These are phyloP conservation scores for Trichomycterus rosablanca DNA, from an alignment of 2,113 vertebrate species.

Conservation along the genomic window DNA sequence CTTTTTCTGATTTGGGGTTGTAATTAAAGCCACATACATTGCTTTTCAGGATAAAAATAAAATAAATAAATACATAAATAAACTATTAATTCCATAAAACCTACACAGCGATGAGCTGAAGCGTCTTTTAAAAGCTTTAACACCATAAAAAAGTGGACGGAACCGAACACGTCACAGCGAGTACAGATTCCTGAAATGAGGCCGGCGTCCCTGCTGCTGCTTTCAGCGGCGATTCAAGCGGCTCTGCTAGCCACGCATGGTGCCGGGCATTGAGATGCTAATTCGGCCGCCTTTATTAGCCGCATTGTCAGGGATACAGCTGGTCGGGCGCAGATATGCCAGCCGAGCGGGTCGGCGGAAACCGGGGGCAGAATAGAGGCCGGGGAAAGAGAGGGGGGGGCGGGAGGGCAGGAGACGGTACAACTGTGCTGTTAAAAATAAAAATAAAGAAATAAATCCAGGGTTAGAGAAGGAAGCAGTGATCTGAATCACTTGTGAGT, in stretches of 20 bases:
- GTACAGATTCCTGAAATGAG: too few relatives aligned
- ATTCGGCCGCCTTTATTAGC: slow-evolving; percentile 66
- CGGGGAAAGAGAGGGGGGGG: slow-evolving; percentile 19
- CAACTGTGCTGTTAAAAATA: slow-evolving; percentile 41
- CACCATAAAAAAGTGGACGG: too few relatives aligned
- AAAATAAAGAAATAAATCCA: slow-evolving; percentile 35
- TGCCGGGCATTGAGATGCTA: slow-evolving; percentile 68
- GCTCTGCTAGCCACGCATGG: slow-evolving; percentile 66
- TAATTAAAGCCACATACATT: too few relatives aligned
- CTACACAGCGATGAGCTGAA: background rate
- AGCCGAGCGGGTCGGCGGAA: slow-evolving; percentile 61
- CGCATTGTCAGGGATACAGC: slow-evolving; percentile 75
- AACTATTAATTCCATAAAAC: background rate
- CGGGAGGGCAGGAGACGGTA: slow-evolving; percentile 42
- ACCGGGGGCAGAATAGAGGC: slow-evolving; percentile 36
- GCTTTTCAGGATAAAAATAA: too few relatives aligned
- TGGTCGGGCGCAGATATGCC: slow-evolving; percentile 69
- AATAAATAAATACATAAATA: background rate
- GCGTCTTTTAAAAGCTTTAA: too few relatives aligned
- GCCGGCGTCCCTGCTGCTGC: slow-evolving; percentile 53
- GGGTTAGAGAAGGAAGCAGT: slow-evolving; percentile 16
- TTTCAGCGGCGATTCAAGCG: slow-evolving; percentile 52
- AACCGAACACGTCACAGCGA: too few relatives aligned
- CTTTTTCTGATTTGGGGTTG: too few relatives aligned
- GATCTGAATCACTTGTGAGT: too few relatives aligned